Conservation (phyloP, 2,797 vertebrate genomes). For the Dipus sagitta region DNA sequence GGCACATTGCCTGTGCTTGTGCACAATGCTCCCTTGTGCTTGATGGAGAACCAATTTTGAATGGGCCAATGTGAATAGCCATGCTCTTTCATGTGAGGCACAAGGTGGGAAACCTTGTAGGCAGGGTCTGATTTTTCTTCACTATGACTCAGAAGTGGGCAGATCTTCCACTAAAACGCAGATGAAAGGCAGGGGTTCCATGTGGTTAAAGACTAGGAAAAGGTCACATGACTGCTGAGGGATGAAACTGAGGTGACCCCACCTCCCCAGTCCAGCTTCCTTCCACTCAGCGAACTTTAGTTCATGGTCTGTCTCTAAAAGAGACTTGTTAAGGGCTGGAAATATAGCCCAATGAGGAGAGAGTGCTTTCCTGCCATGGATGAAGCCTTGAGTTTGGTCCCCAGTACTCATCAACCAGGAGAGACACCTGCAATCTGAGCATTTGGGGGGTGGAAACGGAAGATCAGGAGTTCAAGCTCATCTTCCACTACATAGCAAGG, state of each 20-base stretch:
- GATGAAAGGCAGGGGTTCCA: rapidly evolving
- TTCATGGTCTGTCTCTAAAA: background rate
- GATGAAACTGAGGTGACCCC: background rate
- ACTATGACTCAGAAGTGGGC: no score
- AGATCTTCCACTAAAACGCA: background rate
- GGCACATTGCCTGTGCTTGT: rapidly evolving
- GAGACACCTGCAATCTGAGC: no score
- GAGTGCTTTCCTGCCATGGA: background rate
- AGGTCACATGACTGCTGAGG: rapidly evolving
- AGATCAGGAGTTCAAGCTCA: background rate
- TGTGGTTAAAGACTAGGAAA: rapidly evolving
- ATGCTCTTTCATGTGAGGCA: background rate
- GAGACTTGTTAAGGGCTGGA: background rate
- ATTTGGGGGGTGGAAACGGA: no score
- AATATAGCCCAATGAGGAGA: background rate
- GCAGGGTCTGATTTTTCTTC: background rate
- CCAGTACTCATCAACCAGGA: no score
- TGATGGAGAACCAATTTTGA: background rate
- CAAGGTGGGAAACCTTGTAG: background rate
- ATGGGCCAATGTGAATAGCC: background rate
- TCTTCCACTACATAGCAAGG: background rate
- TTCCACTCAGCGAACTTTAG: rapidly evolving
- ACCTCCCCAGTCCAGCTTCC: background rate
- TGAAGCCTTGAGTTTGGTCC: background rate
- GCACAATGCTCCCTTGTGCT: background rate